A percentile compares a stretch with the other conserved stretches of the same genome.
Conservation (phyloP, 2,113 vertebrate species). For the Eptesicus fuscus region DNA sequence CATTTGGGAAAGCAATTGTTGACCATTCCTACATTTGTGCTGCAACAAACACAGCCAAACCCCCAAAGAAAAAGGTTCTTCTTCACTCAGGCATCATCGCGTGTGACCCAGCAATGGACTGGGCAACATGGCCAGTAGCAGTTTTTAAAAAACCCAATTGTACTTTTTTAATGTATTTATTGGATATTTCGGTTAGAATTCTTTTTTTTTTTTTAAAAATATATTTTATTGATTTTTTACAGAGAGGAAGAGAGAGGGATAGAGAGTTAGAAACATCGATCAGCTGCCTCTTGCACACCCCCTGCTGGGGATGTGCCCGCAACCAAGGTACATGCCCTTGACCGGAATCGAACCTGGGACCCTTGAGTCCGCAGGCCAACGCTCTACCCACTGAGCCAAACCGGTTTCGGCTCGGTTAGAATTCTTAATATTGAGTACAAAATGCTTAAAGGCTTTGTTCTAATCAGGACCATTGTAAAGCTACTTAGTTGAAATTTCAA, state of each 20-base stretch:
- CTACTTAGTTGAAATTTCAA: neutral
- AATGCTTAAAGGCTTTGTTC: neutral
- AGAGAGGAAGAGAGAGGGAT: no score
- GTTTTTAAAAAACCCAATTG: neutral
- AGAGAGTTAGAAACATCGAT: no score
- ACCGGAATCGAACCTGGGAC: no score
- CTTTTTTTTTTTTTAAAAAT: no score
- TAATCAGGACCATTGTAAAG: neutral
- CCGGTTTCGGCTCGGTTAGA: no score
- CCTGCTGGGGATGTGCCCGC: no score
- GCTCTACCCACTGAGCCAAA: no score
- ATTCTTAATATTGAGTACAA: neutral
- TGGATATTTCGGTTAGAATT: neutral
- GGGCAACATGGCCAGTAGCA: neutral
- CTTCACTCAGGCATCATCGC: neutral
- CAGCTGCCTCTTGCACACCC: no score
- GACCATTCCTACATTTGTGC: neutral
- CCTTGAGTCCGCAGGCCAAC: no score
- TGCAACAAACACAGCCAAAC: neutral
- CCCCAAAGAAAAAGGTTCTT: neutral
- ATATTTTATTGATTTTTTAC: no score
- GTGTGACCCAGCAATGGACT: neutral
- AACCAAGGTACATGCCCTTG: no score
- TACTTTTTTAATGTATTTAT: neutral
- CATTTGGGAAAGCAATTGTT: neutral